Conservation (phyloP, 1,140 invertebrate genomes). For the Teleopsis dalmanni region DNA sequence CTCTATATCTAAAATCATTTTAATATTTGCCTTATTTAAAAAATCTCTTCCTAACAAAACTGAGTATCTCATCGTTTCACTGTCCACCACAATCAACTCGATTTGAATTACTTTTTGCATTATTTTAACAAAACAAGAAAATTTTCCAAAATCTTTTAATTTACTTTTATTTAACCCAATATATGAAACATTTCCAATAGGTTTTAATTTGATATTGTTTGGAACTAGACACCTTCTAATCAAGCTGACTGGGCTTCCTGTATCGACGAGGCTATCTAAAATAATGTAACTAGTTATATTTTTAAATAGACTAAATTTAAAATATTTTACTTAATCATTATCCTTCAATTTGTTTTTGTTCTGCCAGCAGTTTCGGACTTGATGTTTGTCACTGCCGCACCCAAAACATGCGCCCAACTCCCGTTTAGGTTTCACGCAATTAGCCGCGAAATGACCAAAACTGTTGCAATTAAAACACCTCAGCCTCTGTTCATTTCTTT, state of each 20-base stretch:
- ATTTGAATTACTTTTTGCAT: no score
- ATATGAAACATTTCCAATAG: not conserved
- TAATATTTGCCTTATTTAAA: not conserved
- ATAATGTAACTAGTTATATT: not conserved
- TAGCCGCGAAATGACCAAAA: conserved; percentile 5
- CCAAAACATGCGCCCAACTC: conserved; percentile 7
- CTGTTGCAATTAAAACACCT: no score
- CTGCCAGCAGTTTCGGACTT: not conserved
- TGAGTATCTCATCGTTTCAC: no score
- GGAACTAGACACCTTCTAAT: not conserved
- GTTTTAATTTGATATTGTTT: not conserved
- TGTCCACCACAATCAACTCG: no score
- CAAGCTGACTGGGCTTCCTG: conserved; percentile 12
- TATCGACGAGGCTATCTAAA: conserved; percentile 7
- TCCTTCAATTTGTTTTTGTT: not conserved
- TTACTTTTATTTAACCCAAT: conserved; percentile 11
- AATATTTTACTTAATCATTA: conserved; percentile 7
- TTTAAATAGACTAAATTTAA: not conserved
- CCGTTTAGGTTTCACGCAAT: conserved; percentile 11
- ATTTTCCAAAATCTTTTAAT: no score
- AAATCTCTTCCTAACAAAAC: no score
- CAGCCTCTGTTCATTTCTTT: no score
- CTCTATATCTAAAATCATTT: not conserved
- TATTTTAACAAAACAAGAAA: no score
- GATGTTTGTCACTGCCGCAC: conserved; percentile 4